A percentile compares a stretch with the other conserved stretches of the same genome.
phyloP scores from a whole-genome alignment of 2,888 invertebrate genomes.

The Trichacis sp. region DNA sequence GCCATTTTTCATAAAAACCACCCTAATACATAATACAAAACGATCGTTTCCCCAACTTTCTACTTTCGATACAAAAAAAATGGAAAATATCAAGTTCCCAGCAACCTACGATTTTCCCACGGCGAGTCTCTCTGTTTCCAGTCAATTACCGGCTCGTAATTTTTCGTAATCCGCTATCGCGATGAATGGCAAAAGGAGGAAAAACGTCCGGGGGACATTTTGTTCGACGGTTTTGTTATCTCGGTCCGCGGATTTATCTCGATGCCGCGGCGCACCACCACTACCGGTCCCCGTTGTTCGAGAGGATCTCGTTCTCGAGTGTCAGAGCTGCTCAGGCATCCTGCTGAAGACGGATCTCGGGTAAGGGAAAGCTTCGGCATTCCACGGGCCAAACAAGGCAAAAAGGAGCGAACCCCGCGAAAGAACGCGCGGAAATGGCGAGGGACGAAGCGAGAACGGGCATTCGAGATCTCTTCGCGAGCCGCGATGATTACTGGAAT shows the following conservation, averaged over 20 bases:
- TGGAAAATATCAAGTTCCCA: no score
- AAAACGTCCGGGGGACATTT: constrained; percentile 12
- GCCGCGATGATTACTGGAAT: constrained; percentile 34
- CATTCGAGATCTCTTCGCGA: constrained; percentile 14
- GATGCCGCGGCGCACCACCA: constrained; percentile 16
- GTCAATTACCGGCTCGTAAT: no score
- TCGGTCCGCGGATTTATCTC: constrained; percentile 35
- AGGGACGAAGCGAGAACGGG: constrained; percentile 18
- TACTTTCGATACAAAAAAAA: no score
- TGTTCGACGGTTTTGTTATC: constrained; percentile 38
- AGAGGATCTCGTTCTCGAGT: constrained; percentile 35
- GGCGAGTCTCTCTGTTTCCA: no score
- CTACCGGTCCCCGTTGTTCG: constrained; percentile 32
- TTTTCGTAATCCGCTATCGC: neutral
- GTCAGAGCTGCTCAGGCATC: constrained; percentile 30
- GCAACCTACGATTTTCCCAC: no score
- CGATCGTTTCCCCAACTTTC: no score
- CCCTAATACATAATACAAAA: no score
- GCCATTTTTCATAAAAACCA: no score
- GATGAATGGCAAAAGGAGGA: constrained; percentile 8
- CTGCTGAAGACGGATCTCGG: no score
- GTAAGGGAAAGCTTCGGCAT: constrained; percentile 39
- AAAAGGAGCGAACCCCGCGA: constrained; percentile 27
- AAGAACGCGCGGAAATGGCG: constrained; percentile 38
- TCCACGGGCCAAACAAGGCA: constrained; percentile 36